phyloP scores from a whole-genome alignment of 2,797 vertebrate genomes.

The Cynodonichthys magdalenae region DNA sequence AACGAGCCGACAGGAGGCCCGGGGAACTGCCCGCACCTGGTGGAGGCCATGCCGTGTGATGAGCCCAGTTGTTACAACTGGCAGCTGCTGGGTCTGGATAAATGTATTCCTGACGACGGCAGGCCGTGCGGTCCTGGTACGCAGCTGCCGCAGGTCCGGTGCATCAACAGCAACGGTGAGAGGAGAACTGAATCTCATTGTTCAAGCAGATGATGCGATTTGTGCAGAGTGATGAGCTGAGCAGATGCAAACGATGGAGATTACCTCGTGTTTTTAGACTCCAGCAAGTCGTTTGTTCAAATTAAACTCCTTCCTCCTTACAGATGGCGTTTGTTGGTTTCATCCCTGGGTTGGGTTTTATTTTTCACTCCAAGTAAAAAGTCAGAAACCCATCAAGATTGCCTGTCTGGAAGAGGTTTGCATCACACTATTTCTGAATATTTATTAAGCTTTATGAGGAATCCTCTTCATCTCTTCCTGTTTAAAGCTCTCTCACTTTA shows the following conservation, averaged over 20 bases:
- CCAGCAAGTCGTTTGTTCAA: background rate
- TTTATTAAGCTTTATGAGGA: conserved; percentile 43
- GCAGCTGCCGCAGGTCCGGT: conserved; percentile 83
- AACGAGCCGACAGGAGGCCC: conserved; percentile 88
- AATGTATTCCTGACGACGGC: conserved; percentile 86
- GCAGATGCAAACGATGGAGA: background rate
- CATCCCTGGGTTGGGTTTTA: background rate
- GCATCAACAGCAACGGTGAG: conserved; percentile 91
- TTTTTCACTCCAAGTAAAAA: conserved; percentile 17
- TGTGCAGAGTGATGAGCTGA: background rate
- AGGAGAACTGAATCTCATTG: background rate
- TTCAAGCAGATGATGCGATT: background rate
- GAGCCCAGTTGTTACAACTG: conserved; percentile 92
- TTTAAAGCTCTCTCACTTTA: conserved; percentile 47
- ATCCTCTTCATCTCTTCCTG: conserved; percentile 24
- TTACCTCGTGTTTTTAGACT: background rate
- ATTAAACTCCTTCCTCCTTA: background rate
- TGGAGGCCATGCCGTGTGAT: conserved; percentile 95
- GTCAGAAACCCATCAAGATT: conserved; percentile 7
- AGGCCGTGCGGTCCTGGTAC: conserved; percentile 87
- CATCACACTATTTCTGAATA: background rate
- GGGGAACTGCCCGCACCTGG: conserved; percentile 91
- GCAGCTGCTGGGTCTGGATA: conserved; percentile 83
- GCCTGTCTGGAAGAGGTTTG: background rate
- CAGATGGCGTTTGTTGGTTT: background rate